Percentiles rank a stretch among this genome's conserved stretches.
phyloP scores from a whole-genome alignment of 2,888 invertebrate genomes.

The Ochropleura plecta region DNA sequence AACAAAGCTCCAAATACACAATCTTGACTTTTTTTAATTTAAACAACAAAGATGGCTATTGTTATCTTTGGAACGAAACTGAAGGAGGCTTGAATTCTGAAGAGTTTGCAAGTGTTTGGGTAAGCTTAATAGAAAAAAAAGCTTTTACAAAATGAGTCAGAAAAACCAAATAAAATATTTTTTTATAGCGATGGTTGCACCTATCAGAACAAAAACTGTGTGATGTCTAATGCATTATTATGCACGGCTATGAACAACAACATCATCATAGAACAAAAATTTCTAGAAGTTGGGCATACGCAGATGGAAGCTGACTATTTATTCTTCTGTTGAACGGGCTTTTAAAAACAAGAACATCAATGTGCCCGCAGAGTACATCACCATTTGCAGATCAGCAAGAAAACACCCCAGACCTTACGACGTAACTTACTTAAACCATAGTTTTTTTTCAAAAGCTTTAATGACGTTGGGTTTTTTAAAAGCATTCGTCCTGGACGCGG shows the following conservation, averaged over 20 bases:
- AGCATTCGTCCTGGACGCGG: slow-evolving; percentile 3
- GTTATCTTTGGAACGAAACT: slow-evolving; percentile 18
- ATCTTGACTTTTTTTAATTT: slow-evolving; percentile 36
- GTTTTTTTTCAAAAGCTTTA: slow-evolving; percentile 19
- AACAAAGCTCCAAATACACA: slow-evolving; percentile 54
- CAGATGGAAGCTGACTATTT: slow-evolving; percentile 1
- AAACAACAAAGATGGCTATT: slow-evolving; percentile 52
- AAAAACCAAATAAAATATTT: slow-evolving; percentile 10
- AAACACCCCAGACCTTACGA: slow-evolving; percentile 7
- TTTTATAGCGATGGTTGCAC: slow-evolving; percentile 7
- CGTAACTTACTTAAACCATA: slow-evolving; percentile 6
- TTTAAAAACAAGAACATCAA: slow-evolving; percentile 8
- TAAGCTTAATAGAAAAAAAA: slow-evolving; percentile 1
- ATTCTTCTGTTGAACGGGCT: slow-evolving; percentile 6
- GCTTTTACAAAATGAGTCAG: slow-evolving; percentile 1
- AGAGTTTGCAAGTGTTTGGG: slow-evolving; percentile 4
- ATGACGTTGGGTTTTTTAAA: slow-evolving; percentile 21
- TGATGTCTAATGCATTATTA: slow-evolving; percentile 4
- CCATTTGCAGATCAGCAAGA: slow-evolving; percentile 15
- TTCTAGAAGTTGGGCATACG: slow-evolving; percentile 6
- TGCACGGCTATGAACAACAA: slow-evolving; percentile 4
- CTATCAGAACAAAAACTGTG: slow-evolving; percentile 6
- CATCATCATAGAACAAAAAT: slow-evolving; percentile 3
- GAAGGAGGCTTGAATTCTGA: slow-evolving; percentile 7
- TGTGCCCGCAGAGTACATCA: slow-evolving; percentile 36